Conservation (phyloP, 2,113 vertebrate genomes). For the Misgurnus anguillicaudatus region DNA sequence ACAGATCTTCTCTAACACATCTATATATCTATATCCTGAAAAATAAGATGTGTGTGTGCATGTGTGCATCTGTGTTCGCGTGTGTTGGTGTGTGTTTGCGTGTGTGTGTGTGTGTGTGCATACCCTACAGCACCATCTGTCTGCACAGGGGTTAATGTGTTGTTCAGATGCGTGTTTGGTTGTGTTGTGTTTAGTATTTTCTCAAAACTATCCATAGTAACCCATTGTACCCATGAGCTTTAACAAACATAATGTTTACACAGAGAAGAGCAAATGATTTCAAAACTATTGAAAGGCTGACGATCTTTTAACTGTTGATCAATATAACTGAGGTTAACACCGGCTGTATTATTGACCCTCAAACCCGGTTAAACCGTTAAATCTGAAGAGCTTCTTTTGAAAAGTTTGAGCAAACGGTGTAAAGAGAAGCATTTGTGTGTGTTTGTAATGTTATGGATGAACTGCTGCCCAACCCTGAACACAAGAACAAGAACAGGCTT, state of each 20-base stretch:
- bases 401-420: not conserved
- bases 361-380: not conserved
- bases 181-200: no score
- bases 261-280: not conserved
- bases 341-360: no score
- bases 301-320: no score
- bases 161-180: not conserved
- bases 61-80: not conserved
- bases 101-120: not conserved
- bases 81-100: not conserved
- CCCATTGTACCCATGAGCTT: not conserved
- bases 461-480: not conserved
- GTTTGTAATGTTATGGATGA: slow-evolving; percentile 1
- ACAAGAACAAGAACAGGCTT: slow-evolving; percentile 5
- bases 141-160: not conserved
- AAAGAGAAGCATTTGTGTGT: not conserved
- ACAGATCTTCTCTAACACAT: not conserved
- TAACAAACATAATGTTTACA: not conserved
- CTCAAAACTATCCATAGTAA: not conserved
- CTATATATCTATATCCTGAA: no score
- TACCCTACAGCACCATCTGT: not conserved
- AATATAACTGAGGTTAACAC: no score
- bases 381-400: not conserved
- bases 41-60: not conserved
- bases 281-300: not conserved